These are phyloP conservation scores for Leptinotarsa rubiginosa DNA, from an alignment of 2,888 invertebrate species.

Conservation along the genomic window DNA sequence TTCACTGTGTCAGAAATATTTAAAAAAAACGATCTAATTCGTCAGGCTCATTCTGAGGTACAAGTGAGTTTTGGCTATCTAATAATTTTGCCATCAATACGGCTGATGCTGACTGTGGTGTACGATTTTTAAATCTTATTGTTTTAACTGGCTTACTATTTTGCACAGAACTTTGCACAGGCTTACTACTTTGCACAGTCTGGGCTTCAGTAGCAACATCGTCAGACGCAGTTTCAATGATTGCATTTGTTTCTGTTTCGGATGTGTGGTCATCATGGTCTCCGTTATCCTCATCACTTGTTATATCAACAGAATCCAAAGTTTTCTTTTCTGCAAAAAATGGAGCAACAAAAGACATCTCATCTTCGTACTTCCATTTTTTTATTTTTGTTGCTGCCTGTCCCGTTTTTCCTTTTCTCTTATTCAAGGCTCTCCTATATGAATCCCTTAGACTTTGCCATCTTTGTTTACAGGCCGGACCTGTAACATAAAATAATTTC, in stretches of 20 bases:
- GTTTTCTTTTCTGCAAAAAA: slow-evolving; percentile 30
- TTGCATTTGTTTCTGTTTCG: slow-evolving; percentile 3
- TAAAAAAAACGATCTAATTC: slow-evolving; percentile 36
- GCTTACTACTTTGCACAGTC: slow-evolving; percentile 4
- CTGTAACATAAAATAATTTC: slow-evolving; percentile 21
- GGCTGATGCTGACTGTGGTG: slow-evolving; percentile 21
- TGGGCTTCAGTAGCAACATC: slow-evolving; percentile 16
- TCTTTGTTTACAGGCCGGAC: slow-evolving; percentile 31
- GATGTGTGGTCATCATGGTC: not conserved
- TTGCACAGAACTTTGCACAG: slow-evolving; percentile 1
- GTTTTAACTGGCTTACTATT: slow-evolving; percentile 17
- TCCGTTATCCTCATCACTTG: slow-evolving; percentile 20
- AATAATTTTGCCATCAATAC: slow-evolving; percentile 27
- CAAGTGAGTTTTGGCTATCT: slow-evolving; percentile 23
- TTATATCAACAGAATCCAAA: slow-evolving; percentile 28
- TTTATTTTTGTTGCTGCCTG: slow-evolving; percentile 32
- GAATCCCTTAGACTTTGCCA: slow-evolving; percentile 31
- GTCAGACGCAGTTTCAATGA: slow-evolving; percentile 2
- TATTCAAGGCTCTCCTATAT: slow-evolving; percentile 32
- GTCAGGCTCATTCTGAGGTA: slow-evolving; percentile 18
- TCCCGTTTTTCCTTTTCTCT: slow-evolving; percentile 32
- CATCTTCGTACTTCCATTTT: slow-evolving; percentile 38
- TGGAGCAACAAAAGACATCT: slow-evolving; percentile 34
- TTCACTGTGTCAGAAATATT: slow-evolving; percentile 33
- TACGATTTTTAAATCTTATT: slow-evolving; percentile 10